Evolutionary conservation across 2,888 invertebrate genomes (phyloP).

Genomic region (Exocentrus adspersus): DNA sequence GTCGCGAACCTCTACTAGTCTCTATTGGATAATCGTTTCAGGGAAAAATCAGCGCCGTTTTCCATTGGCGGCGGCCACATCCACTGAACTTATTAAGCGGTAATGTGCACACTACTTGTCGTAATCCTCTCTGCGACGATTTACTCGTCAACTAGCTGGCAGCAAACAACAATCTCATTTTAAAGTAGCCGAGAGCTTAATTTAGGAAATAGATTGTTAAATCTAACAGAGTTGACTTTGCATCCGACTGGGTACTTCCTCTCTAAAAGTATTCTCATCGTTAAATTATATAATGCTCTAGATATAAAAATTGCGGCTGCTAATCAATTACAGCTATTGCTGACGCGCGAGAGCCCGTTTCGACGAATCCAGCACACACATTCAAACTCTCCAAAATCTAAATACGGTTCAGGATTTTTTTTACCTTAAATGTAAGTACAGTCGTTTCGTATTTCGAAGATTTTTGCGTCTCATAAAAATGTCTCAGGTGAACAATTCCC

Average conservation of each 20-base stretch:
- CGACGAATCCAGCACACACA: too few species aligned
- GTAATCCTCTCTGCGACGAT: slow-evolving; percentile 11
- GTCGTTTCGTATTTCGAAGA: too few species aligned
- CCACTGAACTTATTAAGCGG: slow-evolving; percentile 33
- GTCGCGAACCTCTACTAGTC: too few species aligned
- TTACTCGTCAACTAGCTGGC: slow-evolving; percentile 21
- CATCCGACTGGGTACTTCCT: slow-evolving; percentile 65
- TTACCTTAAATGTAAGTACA: too few species aligned
- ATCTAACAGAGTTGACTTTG: slow-evolving; percentile 64
- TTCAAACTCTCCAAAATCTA: too few species aligned
- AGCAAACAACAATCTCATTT: slow-evolving; percentile 56
- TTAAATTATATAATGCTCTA: slow-evolving; percentile 64
- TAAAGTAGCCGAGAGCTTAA: slow-evolving; percentile 61
- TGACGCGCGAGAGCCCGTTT: not conserved
- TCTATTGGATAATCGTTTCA: slow-evolving; percentile 13
- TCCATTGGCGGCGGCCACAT: slow-evolving; percentile 8
- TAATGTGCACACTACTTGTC: slow-evolving; percentile 37
- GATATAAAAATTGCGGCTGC: slow-evolving; percentile 63
- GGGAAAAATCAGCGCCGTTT: not conserved
- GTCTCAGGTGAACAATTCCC: too few species aligned
- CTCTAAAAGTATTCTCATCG: slow-evolving; percentile 63
- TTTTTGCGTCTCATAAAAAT: too few species aligned
- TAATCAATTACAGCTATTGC: slow-evolving; percentile 40
- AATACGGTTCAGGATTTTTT: too few species aligned
- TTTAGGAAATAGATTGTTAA: slow-evolving; percentile 66